Evolutionary conservation across 1,140 invertebrate genomes (phyloP).

Genomic region (Drosophila sechellia): DNA sequence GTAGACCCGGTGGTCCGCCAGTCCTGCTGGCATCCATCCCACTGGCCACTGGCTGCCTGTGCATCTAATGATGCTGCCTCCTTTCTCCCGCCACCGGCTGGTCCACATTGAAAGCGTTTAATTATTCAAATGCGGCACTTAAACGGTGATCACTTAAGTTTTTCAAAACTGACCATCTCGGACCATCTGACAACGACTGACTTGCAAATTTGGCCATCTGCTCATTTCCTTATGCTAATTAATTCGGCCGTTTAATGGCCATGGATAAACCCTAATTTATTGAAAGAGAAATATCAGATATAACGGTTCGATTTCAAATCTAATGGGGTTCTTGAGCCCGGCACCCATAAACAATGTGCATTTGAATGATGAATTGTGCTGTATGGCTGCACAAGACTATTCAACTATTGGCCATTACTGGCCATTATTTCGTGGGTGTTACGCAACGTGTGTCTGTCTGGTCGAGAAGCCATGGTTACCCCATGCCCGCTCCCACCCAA

Average conservation of each 20-base stretch:
- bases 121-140: slow-evolving; percentile 13
- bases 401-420: background rate
- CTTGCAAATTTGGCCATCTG: slow-evolving; percentile 41
- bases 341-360: background rate
- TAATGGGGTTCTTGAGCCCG: slow-evolving; percentile 1
- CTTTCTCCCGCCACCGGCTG: background rate
- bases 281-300: background rate
- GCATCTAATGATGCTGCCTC: background rate
- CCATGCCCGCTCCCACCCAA: background rate
- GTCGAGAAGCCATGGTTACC: slow-evolving; percentile 1
- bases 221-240: slow-evolving; percentile 43
- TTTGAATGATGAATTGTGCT: background rate
- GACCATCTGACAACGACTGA: slow-evolving; percentile 12
- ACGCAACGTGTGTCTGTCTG: slow-evolving; percentile 1
- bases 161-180: background rate
- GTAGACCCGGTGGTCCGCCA: slow-evolving; percentile 5
- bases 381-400: too few species aligned
- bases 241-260: slow-evolving; percentile 23
- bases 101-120: slow-evolving; percentile 10
- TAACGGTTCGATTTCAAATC: background rate
- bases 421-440: slow-evolving; percentile 11
- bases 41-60: background rate
- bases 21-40: background rate
- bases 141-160: slow-evolving; percentile 4
- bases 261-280: slow-evolving; percentile 8